Percentiles rank a stretch among this genome's conserved stretches.
Conservation (phyloP, 2,888 invertebrate genomes). For the Cremastobaeus sp. region DNA sequence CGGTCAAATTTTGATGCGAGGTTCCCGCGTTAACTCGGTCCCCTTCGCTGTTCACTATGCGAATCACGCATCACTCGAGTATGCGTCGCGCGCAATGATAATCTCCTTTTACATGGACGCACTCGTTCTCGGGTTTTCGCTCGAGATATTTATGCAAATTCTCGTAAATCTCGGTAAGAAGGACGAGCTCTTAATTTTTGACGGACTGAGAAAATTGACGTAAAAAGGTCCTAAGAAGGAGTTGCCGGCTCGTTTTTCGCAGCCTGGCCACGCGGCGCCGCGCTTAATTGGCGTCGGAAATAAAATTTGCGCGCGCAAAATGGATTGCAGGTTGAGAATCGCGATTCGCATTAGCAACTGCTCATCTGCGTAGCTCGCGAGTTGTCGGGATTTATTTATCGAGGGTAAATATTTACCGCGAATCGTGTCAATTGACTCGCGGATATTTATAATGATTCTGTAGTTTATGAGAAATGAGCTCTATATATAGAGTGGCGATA, state of each 20-base stretch:
- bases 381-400: too few species aligned
- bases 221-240: too few species aligned
- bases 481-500: slow-evolving; percentile 49
- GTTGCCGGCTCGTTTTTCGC: background rate
- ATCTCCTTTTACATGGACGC: slow-evolving; percentile 60
- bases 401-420: too few species aligned
- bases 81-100: slow-evolving; percentile 59
- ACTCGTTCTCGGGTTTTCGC: slow-evolving; percentile 42
- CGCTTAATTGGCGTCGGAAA: slow-evolving; percentile 54
- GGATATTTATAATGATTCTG: slow-evolving; percentile 44
- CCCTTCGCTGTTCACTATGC: slow-evolving; percentile 38
- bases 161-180: slow-evolving; percentile 54
- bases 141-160: slow-evolving; percentile 60
- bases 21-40: background rate
- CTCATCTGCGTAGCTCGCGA: slow-evolving; percentile 11
- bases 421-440: slow-evolving; percentile 30
- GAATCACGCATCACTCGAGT: slow-evolving; percentile 57
- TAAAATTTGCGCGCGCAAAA: slow-evolving; percentile 57
- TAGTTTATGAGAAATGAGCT: slow-evolving; percentile 40
- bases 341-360: slow-evolving; percentile 18
- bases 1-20: slow-evolving; percentile 47
- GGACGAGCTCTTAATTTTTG: slow-evolving; percentile 50
- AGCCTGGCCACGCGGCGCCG: slow-evolving; percentile 34
- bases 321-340: slow-evolving; percentile 48
- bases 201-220: slow-evolving; percentile 40